Conservation (phyloP, 2,888 invertebrate genomes). For the Dryadula phaetusa region DNA sequence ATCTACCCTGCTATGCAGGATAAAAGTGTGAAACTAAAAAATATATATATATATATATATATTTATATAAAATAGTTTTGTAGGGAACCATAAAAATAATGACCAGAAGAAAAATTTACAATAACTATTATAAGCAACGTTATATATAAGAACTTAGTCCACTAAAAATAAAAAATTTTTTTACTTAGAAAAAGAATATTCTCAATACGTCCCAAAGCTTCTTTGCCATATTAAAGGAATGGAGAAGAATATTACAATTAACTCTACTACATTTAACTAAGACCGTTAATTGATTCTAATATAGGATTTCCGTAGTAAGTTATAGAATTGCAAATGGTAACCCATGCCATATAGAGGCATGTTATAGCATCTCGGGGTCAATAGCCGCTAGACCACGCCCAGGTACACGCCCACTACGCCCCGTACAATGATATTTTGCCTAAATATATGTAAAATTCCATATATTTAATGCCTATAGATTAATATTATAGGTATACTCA, state of each 20-base stretch:
- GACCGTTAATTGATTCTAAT: conserved; percentile 27
- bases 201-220: neutral
- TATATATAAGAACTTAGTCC: no score
- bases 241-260: neutral
- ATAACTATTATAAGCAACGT: no score
- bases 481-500: neutral
- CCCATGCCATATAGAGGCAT: conserved; percentile 52
- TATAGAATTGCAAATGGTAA: conserved; percentile 74
- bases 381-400: conserved; percentile 71
- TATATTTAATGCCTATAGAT: conserved; percentile 10
- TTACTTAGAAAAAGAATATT: neutral
- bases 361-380: conserved; percentile 57
- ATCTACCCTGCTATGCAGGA: no score
- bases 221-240: neutral
- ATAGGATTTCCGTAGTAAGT: conserved; percentile 45
- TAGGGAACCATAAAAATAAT: no score
- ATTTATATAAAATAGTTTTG: no score
- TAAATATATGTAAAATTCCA: conserved; percentile 25
- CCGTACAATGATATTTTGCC: conserved; percentile 62
- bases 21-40: no score
- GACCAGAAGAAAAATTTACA: no score
- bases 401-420: conserved; percentile 65
- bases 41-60: no score
- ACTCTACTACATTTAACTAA: conserved; percentile 6
- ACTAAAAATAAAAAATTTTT: no score